Base-by-base conservation (phyloP, 2,888 invertebrate genomes). In the Coelinius sp. region DNA sequence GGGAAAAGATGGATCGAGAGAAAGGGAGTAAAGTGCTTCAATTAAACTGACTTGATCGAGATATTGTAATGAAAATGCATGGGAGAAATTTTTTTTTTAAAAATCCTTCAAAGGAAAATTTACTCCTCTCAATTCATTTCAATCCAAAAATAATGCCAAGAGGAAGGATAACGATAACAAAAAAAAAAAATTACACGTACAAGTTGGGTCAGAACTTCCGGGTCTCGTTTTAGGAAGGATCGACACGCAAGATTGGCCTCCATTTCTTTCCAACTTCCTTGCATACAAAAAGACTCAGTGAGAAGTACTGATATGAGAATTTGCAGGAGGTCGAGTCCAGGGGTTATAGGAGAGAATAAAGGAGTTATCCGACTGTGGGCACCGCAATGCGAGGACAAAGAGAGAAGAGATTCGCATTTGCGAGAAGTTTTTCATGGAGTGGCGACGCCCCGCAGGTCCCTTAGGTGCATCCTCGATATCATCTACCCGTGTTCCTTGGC, bases 401-500 rank as follows among this genome's bases (percentile, higher is more conserved):
- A 68, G 77, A 71, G n/a, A n/a, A n/a, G 69, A 71, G 73, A 78
- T 78, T 77, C 76, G 76, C 81, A 82, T 81, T 82, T 81, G 78
- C 81, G 74, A 17, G 35, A 10, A 31, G n/a, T n/a, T 59, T 59
- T 59, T 49, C 59, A 59, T 20, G 59, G 59, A 35, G 46, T 14
- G 63, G 76, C 82, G 83, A 84, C 82, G 82, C 81, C 82, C 82
- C 81, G 82, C 80, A 24, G 83, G 83, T 81, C 83, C 82, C 82
- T 78, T 82, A 83, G 84, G 84, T 86, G 84, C 83, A 86, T 80
- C 74, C 80, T 78, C 82, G 85, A 86, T 86, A 86, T 85, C 81
- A 86, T 86, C 86, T 86, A 85, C 85, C 81, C 82, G 83, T 86
- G 85, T 86, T 85, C 79, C 82, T 79, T 74, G 68, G 81, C 84